A percentile compares a stretch with the other conserved stretches of the same genome.
These are phyloP conservation scores for Schizaphis graminum DNA, from an alignment of 2,888 invertebrate species.

Conservation along the genomic window DNA sequence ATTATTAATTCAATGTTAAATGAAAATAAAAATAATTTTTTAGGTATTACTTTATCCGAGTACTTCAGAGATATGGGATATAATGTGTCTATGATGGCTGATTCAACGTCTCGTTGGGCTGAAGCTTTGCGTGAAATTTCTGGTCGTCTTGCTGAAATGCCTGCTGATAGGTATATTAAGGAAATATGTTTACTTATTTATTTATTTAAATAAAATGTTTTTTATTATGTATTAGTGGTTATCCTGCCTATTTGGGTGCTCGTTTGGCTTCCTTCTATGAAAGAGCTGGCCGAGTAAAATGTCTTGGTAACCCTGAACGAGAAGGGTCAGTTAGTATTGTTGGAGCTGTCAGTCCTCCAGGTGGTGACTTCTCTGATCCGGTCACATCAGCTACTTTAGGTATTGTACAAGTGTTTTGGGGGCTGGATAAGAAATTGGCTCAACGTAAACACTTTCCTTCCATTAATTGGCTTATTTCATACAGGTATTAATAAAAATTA, in stretches of 20 bases:
- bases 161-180: slow-evolving; percentile 80
- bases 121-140: slow-evolving; percentile 99
- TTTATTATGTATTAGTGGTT: slow-evolving; percentile 78
- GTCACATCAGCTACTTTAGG: slow-evolving; percentile 98
- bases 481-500: slow-evolving; percentile 73
- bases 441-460: slow-evolving; percentile 99
- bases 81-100: slow-evolving; percentile 99
- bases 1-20: background rate
- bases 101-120: slow-evolving; percentile 99
- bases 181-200: background rate
- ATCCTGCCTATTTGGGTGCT: slow-evolving; percentile 98
- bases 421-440: slow-evolving; percentile 97
- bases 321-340: slow-evolving; percentile 99
- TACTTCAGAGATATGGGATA: slow-evolving; percentile 99
- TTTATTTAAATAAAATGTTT: background rate
- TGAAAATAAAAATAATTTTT: background rate
- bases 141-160: slow-evolving; percentile 99
- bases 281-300: slow-evolving; percentile 97
- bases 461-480: slow-evolving; percentile 99
- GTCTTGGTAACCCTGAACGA: slow-evolving; percentile 96
- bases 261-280: slow-evolving; percentile 99
- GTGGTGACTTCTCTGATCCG: slow-evolving; percentile 99
- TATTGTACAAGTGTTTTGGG: slow-evolving; percentile 99
- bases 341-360: slow-evolving; percentile 99
- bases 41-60: slow-evolving; percentile 98